Evolutionary conservation across 2,888 invertebrate genomes (phyloP).

Genomic region (Himalopsyche japonica): DNA sequence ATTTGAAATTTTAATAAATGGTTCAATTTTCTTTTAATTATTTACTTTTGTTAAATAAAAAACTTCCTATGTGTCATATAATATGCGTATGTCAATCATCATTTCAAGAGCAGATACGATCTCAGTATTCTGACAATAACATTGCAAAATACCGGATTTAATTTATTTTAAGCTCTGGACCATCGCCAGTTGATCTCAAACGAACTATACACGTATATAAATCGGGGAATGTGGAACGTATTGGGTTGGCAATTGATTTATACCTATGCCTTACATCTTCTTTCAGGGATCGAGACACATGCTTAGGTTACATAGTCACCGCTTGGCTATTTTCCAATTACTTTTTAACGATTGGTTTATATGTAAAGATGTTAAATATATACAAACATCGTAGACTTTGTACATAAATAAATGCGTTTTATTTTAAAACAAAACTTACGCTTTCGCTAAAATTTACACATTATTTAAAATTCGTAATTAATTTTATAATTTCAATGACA

Average conservation of each 20-base stretch:
- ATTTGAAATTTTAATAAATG: too few relatives aligned
- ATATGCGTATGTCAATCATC: not conserved
- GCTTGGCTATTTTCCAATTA: not conserved
- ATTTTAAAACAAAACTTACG: too few relatives aligned
- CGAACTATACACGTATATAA: not conserved
- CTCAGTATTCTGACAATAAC: not conserved
- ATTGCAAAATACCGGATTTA: slow-evolving; percentile 13
- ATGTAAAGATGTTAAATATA: too few relatives aligned
- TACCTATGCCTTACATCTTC: not conserved
- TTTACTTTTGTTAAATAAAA: not conserved
- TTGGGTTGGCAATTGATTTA: not conserved
- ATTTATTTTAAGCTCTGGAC: slow-evolving; percentile 6
- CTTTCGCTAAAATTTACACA: too few relatives aligned
- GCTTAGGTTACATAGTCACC: not conserved
- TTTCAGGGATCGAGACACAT: not conserved
- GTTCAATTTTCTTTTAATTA: too few relatives aligned
- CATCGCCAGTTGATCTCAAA: not conserved
- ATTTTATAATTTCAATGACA: too few relatives aligned
- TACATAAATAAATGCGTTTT: too few relatives aligned
- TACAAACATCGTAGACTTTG: too few relatives aligned
- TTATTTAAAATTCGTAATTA: too few relatives aligned
- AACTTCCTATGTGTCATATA: not conserved
- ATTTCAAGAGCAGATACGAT: slow-evolving; percentile 14
- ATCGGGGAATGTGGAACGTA: not conserved
- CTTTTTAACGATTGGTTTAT: not conserved